Percentiles rank a stretch among this genome's conserved stretches.
These are phyloP conservation scores for Phoenicopterus ruber DNA, from an alignment of 2,113 vertebrate species.

Conservation along the genomic window DNA sequence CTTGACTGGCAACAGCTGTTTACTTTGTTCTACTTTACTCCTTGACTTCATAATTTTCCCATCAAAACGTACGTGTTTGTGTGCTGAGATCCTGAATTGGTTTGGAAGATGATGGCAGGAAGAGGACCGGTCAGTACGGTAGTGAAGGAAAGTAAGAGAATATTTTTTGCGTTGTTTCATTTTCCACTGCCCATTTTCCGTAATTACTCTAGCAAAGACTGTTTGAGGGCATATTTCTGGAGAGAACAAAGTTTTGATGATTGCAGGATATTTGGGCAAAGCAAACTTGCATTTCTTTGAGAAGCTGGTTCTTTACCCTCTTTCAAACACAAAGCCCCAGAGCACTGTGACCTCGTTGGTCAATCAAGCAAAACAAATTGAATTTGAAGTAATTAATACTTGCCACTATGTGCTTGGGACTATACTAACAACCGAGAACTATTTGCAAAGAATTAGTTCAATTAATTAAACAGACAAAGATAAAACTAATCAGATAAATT, in stretches of 20 bases:
- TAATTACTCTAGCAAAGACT: not conserved
- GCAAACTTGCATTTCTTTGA: not conserved
- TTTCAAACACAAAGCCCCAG: not conserved
- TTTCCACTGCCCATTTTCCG: not conserved
- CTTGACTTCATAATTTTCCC: not conserved
- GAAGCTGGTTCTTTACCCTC: not conserved
- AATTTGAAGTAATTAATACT: constrained; percentile 38
- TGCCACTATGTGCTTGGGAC: not conserved
- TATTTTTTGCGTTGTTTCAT: not conserved
- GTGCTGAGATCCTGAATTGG: not conserved
- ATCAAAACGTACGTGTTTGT: not conserved
- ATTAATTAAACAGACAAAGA: constrained; percentile 15
- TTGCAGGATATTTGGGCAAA: not conserved
- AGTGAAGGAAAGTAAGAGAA: not conserved
- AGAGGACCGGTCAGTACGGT: not conserved
- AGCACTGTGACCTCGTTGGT: not conserved
- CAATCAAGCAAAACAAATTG: constrained; percentile 29
- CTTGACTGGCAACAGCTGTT: constrained; percentile 58
- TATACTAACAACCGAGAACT: not conserved
- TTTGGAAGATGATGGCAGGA: not conserved
- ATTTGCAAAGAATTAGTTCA: not conserved
- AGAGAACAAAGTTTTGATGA: not conserved
- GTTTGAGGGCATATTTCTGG: not conserved
- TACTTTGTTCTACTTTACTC: not conserved
- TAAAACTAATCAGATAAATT: not conserved